Evolutionary conservation across 1,140 invertebrate species (phyloP).

Genomic region (Brachionus rubens): DNA sequence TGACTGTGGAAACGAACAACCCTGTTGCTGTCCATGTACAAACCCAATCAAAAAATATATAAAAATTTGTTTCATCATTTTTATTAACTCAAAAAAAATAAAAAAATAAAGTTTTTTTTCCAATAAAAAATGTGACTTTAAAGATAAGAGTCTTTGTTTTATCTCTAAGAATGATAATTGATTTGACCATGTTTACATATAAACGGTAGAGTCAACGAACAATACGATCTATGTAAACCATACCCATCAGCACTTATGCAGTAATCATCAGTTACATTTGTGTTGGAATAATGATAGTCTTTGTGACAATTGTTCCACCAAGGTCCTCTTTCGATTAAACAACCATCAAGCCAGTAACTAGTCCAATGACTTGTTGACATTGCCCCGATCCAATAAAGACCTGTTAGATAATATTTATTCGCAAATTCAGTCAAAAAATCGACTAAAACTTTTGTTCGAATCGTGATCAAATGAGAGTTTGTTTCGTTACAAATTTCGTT

Average conservation of each 20-base stretch:
- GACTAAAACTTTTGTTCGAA: background rate
- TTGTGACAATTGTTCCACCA: background rate
- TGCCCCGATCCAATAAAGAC: background rate
- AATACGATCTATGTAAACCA: background rate
- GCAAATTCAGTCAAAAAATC: slow-evolving; percentile 20
- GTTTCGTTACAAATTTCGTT: background rate
- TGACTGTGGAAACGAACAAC: background rate
- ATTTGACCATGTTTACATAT: background rate
- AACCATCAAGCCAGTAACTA: slow-evolving; percentile 31
- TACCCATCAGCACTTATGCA: slow-evolving; percentile 7
- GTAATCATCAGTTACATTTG: background rate
- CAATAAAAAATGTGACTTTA: background rate
- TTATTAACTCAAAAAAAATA: background rate
- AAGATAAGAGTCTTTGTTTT: too few relatives aligned
- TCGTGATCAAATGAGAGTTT: background rate
- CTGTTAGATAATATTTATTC: slow-evolving; percentile 2
- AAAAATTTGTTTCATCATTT: background rate
- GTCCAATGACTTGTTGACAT: background rate
- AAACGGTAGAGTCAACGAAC: background rate
- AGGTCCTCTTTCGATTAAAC: slow-evolving; percentile 15
- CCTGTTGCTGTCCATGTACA: background rate
- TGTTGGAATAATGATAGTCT: background rate
- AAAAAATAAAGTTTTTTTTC: too few relatives aligned
- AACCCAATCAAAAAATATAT: background rate
- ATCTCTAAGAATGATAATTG: too few relatives aligned